Conservation (phyloP, 2,113 vertebrate species). For the Vireo altiloquus region DNA sequence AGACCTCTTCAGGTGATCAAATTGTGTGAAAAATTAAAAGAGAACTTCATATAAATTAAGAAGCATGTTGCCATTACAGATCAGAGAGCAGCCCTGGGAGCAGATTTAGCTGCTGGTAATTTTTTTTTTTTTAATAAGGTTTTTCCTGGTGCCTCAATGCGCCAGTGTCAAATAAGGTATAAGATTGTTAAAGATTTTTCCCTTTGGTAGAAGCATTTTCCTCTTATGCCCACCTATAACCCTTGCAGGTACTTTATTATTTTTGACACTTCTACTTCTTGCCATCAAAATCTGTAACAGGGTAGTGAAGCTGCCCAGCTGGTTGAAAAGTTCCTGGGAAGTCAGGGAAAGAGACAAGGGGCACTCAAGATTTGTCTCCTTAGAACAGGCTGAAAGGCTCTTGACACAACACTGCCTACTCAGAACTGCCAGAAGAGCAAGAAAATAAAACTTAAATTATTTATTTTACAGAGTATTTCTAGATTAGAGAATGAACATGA, state of each 20-base stretch:
- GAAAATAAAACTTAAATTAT: not conserved
- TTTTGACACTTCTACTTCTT: not conserved
- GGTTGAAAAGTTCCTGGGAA: not conserved
- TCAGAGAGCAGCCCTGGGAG: not conserved
- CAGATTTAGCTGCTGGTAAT: not conserved
- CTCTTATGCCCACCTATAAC: not conserved
- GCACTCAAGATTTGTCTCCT: not conserved
- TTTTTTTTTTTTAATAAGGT: not conserved
- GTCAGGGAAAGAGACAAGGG: not conserved
- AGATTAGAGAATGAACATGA: not conserved
- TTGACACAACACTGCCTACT: not conserved
- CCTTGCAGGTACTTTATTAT: not conserved
- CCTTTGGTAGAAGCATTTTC: not conserved
- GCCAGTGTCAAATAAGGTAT: not conserved
- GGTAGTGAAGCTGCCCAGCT: not conserved
- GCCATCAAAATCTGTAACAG: not conserved
- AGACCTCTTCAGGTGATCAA: not conserved
- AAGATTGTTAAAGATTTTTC: fast-evolving
- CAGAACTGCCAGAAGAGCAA: not conserved
- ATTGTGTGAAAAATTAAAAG: not conserved
- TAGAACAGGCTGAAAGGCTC: not conserved
- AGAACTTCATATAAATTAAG: not conserved
- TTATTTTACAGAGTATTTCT: not conserved
- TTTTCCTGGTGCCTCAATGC: not conserved
- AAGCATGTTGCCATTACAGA: not conserved